Evolutionary conservation across 2,797 vertebrate genomes (phyloP).

Genomic region (Nyctibius grandis): DNA sequence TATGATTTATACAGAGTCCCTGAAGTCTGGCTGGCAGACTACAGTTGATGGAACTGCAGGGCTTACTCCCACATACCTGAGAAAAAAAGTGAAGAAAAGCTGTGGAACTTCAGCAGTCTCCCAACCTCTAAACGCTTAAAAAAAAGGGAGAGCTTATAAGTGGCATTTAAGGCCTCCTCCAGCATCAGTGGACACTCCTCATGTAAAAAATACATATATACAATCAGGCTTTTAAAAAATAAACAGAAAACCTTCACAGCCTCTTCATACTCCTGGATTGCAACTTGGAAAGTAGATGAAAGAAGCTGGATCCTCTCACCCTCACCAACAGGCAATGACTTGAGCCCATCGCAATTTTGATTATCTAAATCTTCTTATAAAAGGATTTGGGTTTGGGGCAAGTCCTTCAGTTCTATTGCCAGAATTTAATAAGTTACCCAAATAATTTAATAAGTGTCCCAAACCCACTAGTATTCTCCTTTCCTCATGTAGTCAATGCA

Average conservation of each 20-base stretch:
- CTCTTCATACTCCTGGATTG: constrained; percentile 5
- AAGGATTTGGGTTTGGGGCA: neutral
- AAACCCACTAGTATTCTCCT: neutral
- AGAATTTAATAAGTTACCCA: neutral
- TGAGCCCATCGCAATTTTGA: neutral
- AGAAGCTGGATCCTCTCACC: neutral
- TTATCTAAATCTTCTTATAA: neutral
- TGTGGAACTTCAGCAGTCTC: neutral
- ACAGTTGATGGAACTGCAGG: neutral
- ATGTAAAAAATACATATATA: constrained; percentile 33
- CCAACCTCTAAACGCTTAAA: neutral
- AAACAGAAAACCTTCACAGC: neutral
- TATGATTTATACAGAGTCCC: neutral
- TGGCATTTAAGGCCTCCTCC: constrained; percentile 17
- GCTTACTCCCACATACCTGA: constrained; percentile 34
- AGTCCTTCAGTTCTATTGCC: neutral
- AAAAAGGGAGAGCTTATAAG: neutral
- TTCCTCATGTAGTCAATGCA: neutral
- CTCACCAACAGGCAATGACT: neutral
- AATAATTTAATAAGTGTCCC: too few species aligned
- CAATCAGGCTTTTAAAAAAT: constrained; percentile 2
- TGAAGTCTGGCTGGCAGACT: constrained; percentile 39
- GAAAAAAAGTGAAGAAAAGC: constrained; percentile 21
- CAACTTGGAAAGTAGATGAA: neutral
- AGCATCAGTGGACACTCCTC: neutral